These are phyloP conservation scores for Panthera tigris DNA, from an alignment of 2,113 vertebrate species.

Conservation along the genomic window DNA sequence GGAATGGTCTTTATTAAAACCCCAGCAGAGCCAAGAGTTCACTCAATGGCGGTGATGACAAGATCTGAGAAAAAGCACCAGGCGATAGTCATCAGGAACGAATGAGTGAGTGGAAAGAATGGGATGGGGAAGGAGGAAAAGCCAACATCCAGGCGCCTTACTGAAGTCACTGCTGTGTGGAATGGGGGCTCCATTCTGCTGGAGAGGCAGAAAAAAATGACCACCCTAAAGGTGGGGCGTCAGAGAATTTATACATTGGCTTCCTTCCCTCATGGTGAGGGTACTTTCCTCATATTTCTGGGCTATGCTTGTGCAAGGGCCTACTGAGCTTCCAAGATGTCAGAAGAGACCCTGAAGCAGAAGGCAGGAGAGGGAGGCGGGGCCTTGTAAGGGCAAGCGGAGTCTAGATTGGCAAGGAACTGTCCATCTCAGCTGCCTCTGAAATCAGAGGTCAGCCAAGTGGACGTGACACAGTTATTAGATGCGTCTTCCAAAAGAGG, in stretches of 20 bases:
- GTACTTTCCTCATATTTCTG: background rate
- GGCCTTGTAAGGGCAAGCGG: background rate
- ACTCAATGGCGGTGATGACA: background rate
- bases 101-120: background rate
- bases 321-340: background rate
- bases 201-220: background rate
- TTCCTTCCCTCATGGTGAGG: background rate
- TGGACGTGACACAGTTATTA: background rate
- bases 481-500: background rate
- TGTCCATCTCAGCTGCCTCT: background rate
- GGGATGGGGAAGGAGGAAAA: background rate
- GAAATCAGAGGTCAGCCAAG: background rate
- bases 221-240: background rate
- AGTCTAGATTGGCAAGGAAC: background rate
- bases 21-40: conserved; percentile 25
- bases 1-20: conserved; percentile 61
- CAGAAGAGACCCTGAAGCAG: background rate
- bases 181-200: background rate
- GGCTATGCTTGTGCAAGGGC: background rate
- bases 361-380: background rate
- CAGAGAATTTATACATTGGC: background rate
- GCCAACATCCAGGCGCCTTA: background rate
- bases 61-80: background rate
- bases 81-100: background rate
- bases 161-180: background rate